These are phyloP conservation scores for Chionis minor DNA, from an alignment of 2,113 vertebrate species.

Conservation along the genomic window DNA sequence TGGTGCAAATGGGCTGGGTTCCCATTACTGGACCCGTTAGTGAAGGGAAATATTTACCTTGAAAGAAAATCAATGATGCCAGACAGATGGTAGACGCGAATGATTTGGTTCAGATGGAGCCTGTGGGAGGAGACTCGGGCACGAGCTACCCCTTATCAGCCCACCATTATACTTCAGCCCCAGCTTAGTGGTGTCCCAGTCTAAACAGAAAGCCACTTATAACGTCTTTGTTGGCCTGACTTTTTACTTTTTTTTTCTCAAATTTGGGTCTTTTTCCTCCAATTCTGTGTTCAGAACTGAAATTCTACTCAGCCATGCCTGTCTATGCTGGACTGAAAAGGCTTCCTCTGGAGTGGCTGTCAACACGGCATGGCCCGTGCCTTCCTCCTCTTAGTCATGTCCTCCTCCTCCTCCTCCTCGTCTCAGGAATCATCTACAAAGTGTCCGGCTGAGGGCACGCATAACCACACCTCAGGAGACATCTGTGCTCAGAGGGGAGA, in stretches of 20 bases:
- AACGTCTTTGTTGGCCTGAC: rapidly evolving
- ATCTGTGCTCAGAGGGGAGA: background rate
- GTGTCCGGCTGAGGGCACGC: background rate
- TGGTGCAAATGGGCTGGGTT: background rate
- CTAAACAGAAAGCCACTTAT: background rate
- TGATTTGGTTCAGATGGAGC: background rate
- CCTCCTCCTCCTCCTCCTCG: background rate
- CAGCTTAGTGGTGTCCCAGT: background rate
- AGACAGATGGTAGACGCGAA: background rate
- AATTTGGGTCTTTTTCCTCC: background rate
- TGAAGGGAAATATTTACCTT: background rate
- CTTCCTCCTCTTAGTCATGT: background rate
- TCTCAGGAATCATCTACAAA: background rate
- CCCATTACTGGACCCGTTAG: background rate
- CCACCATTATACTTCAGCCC: background rate
- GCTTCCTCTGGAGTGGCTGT: background rate
- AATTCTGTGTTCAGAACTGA: background rate
- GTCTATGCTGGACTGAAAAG: background rate
- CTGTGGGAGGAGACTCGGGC: background rate
- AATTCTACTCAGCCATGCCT: background rate
- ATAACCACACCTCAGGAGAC: background rate
- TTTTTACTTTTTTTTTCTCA: background rate
- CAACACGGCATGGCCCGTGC: rapidly evolving
- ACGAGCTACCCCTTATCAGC: background rate
- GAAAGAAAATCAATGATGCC: background rate